These are phyloP conservation scores for Poeciliopsis presidionis DNA, from an alignment of 2,797 vertebrate species.

Conservation along the genomic window DNA sequence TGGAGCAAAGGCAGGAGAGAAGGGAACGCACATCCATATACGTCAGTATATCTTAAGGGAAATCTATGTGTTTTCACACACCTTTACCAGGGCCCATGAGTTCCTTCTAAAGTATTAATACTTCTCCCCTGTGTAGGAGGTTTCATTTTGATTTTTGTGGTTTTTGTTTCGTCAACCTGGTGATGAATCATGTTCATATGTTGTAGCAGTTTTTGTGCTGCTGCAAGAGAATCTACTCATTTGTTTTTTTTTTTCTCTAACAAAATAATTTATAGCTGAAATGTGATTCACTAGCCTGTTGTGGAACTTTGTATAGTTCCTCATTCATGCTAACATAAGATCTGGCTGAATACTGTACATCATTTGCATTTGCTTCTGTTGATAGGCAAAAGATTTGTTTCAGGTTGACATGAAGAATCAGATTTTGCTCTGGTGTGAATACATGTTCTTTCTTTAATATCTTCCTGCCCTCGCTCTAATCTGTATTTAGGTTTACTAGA, in stretches of 20 bases:
- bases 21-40: constrained; percentile 55
- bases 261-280: neutral
- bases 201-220: constrained; percentile 10
- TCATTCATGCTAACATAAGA: constrained; percentile 19
- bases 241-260: constrained; percentile 26
- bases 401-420: constrained; percentile 11
- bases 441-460: neutral
- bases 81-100: constrained; percentile 23
- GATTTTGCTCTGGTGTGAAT: neutral
- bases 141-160: constrained; percentile 44
- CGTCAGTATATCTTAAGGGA: constrained; percentile 68
- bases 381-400: constrained; percentile 20
- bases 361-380: constrained; percentile 17
- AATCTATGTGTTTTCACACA: constrained; percentile 30
- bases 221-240: constrained; percentile 20
- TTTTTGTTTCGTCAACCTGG: constrained; percentile 14
- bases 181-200: constrained; percentile 40
- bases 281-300: constrained; percentile 36
- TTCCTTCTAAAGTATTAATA: constrained; percentile 2
- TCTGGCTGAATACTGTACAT: constrained; percentile 28
- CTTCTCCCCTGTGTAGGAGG: neutral
- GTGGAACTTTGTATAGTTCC: constrained; percentile 11
- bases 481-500: neutral
- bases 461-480: neutral
- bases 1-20: constrained; percentile 33